These are phyloP conservation scores for Thunnus albacares DNA, from an alignment of 2,797 vertebrate species.

Conservation along the genomic window DNA sequence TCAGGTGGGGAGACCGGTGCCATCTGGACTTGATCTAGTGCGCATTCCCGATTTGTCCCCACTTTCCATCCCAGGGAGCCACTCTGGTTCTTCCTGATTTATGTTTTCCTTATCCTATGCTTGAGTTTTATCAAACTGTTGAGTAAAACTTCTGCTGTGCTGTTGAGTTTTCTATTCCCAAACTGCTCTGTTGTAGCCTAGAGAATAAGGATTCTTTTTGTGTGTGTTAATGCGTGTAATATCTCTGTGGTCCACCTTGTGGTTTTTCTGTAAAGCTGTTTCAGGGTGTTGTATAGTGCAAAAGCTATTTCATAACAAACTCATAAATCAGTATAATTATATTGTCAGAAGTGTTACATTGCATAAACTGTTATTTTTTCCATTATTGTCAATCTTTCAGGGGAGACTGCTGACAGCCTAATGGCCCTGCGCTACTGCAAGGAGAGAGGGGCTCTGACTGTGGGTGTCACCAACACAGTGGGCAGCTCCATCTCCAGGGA, in stretches of 20 bases:
- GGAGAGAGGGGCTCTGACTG: conserved; percentile 94
- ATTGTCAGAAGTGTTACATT: conserved; percentile 26
- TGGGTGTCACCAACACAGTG: conserved; percentile 97
- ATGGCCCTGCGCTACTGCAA: conserved; percentile 97
- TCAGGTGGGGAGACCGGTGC: conserved; percentile 87
- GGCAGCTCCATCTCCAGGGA: conserved; percentile 98
- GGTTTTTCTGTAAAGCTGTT: conserved; percentile 23
- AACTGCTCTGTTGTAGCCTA: not conserved
- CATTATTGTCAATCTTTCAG: conserved; percentile 73
- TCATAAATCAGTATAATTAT: conserved; percentile 33
- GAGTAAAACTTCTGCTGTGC: conserved; percentile 3
- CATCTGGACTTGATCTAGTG: conserved; percentile 43
- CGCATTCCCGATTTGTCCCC: conserved; percentile 36
- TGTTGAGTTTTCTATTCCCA: conserved; percentile 7
- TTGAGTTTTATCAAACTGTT: not conserved
- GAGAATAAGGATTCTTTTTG: not conserved
- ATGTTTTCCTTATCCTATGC: conserved; percentile 4
- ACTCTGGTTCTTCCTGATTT: conserved; percentile 18
- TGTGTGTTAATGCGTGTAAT: not conserved
- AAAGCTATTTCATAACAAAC: conserved; percentile 33
- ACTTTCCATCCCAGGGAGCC: conserved; percentile 20
- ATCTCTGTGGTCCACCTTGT: conserved; percentile 1
- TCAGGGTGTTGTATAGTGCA: not conserved
- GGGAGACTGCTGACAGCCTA: conserved; percentile 97
- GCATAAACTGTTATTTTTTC: conserved; percentile 27